Evolutionary conservation across 2,797 vertebrate species (phyloP).

Genomic region (Cygnus olor): DNA sequence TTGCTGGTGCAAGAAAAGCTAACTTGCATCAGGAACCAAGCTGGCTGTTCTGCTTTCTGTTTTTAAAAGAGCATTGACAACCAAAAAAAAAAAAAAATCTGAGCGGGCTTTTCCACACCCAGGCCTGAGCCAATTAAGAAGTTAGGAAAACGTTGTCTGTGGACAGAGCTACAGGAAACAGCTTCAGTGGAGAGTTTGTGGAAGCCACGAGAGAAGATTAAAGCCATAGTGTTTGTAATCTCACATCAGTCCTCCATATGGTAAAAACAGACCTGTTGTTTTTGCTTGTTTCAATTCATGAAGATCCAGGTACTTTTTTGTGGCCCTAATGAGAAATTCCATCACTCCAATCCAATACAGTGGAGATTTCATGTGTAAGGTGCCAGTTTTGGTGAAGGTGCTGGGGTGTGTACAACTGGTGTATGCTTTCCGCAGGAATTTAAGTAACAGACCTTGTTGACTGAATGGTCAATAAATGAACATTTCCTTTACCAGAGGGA

Average conservation of each 20-base stretch:
- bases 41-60: neutral
- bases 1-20: neutral
- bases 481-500: neutral
- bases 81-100: neutral
- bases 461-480: neutral
- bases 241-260: rapidly evolving
- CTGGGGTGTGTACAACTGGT: neutral
- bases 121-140: neutral
- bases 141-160: rapidly evolving
- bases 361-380: neutral
- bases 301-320: neutral
- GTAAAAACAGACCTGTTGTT: neutral
- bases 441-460: neutral
- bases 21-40: neutral
- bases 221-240: neutral
- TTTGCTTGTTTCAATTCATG: neutral
- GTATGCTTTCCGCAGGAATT: neutral
- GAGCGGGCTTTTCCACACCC: neutral
- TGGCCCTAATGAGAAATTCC: neutral
- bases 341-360: neutral
- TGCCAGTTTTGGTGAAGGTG: neutral
- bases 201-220: neutral
- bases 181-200: neutral
- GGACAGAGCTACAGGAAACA: neutral
- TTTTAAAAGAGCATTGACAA: neutral